Evolutionary conservation across 2,797 vertebrate genomes (phyloP).

Genomic region (Halcyon badia): DNA sequence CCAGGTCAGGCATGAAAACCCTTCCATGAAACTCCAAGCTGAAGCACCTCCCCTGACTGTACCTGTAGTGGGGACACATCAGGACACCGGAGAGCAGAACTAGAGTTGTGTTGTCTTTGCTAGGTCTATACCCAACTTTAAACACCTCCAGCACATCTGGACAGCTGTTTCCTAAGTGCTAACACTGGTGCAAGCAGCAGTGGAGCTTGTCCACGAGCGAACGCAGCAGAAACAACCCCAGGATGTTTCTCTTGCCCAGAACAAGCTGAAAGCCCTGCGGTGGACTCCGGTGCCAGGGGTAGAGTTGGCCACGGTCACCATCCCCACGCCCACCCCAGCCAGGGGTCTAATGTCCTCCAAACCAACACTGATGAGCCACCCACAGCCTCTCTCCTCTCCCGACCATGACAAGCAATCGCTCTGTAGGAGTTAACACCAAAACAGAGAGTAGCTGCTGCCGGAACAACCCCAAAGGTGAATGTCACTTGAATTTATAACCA

Average conservation of each 20-base stretch:
- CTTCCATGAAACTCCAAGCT: accelerated
- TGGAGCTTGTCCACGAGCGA: accelerated
- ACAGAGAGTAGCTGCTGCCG: neutral
- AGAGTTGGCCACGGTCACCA: accelerated
- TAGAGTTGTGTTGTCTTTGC: accelerated
- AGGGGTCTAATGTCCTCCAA: accelerated
- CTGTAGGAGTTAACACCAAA: neutral
- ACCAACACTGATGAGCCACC: accelerated
- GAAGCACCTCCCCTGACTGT: accelerated
- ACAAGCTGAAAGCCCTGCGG: neutral
- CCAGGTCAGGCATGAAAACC: accelerated
- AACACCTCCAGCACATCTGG: neutral
- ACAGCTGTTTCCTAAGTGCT: neutral
- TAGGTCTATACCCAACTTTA: neutral
- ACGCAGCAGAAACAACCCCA: accelerated
- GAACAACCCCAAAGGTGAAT: neutral
- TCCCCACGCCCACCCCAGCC: accelerated
- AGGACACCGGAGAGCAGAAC: accelerated
- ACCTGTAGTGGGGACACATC: accelerated
- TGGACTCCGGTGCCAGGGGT: accelerated
- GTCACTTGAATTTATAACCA: neutral
- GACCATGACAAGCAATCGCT: accelerated
- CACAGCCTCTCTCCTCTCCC: neutral
- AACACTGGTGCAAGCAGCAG: neutral
- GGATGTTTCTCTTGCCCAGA: neutral